phyloP scores from a whole-genome alignment of 53 echinoderm and acorn worm genomes.

The Arbacia lixula region DNA sequence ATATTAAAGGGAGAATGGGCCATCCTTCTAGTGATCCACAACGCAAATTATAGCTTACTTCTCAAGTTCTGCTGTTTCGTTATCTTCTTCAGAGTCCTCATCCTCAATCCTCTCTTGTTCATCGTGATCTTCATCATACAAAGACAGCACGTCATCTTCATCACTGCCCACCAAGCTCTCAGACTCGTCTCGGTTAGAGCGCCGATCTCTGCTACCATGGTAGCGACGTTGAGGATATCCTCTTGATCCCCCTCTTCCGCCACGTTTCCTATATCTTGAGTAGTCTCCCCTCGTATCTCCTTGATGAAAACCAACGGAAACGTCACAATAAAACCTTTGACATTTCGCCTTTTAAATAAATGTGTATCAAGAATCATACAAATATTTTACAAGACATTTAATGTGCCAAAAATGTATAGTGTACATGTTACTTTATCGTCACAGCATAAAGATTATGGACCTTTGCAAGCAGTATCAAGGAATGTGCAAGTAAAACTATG shows the following conservation, averaged over 20 bases:
- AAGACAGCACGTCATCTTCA: constrained; percentile 15
- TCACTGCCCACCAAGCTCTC: constrained; percentile 10
- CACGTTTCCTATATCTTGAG: neutral
- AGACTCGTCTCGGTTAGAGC: constrained; percentile 9
- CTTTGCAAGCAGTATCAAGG: too few relatives aligned
- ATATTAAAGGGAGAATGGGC: too few relatives aligned
- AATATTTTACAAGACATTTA: too few relatives aligned
- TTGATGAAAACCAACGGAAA: neutral
- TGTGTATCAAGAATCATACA: too few relatives aligned
- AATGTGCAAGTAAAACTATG: too few relatives aligned
- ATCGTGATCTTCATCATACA: neutral
- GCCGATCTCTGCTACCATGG: neutral
- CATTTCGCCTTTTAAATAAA: too few relatives aligned
- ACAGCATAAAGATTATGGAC: too few relatives aligned
- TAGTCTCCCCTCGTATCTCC: too few relatives aligned
- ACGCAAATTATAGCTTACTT: neutral
- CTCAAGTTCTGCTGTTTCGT: neutral
- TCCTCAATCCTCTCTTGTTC: neutral
- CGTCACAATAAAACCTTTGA: too few relatives aligned
- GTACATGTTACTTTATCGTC: too few relatives aligned
- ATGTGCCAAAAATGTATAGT: too few relatives aligned
- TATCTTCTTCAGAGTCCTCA: neutral
- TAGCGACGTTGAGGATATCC: neutral
- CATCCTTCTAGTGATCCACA: too few relatives aligned
- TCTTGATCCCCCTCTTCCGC: neutral